A percentile compares a stretch with the other conserved stretches of the same genome.
phyloP scores from a whole-genome alignment of 2,113 vertebrate genomes.

The Cranoglanis bouderius region DNA sequence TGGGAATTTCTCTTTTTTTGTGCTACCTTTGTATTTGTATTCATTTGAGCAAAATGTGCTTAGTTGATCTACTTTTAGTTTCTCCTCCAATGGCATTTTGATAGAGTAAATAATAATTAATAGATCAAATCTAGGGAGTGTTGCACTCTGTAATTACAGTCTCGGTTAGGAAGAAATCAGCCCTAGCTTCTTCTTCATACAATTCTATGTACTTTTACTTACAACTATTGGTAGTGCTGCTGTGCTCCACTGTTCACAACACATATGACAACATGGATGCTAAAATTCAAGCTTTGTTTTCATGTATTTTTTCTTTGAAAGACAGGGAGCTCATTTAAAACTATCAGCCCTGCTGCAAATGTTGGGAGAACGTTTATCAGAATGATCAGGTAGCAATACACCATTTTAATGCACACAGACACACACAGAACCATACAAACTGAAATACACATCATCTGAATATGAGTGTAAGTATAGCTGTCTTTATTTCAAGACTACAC shows the following conservation, averaged over 20 bases:
- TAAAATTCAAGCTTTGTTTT: background rate
- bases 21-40: background rate
- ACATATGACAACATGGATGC: background rate
- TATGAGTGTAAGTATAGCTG: constrained; percentile 2
- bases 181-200: background rate
- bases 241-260: background rate
- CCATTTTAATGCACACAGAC: background rate
- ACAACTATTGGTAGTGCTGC: background rate
- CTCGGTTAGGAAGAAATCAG: background rate
- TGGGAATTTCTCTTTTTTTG: background rate
- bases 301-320: background rate
- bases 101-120: background rate
- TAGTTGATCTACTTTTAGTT: background rate
- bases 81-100: background rate
- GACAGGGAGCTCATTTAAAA: background rate
- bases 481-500: background rate
- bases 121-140: background rate
- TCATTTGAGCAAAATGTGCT: background rate
- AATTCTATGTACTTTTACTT: background rate
- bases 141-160: background rate
- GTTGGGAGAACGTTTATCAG: background rate
- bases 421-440: background rate
- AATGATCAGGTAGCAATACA: background rate
- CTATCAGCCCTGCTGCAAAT: background rate
- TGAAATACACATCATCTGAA: background rate